phyloP scores from a whole-genome alignment of 92 coral and sea anemone genomes.

The Bergia puertoricense region DNA sequence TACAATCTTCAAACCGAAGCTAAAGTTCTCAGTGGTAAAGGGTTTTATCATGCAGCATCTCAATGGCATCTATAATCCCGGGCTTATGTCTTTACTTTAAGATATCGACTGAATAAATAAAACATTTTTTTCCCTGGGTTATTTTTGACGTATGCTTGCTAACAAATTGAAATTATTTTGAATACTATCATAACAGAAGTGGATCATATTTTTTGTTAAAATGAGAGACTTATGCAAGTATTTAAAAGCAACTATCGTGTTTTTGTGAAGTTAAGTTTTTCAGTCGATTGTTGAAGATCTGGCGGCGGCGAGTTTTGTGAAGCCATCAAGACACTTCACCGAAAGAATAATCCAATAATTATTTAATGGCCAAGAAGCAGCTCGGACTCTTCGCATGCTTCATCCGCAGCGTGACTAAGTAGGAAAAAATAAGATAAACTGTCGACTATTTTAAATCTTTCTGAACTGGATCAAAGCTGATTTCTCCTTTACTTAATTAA shows the following conservation, averaged over 20 bases:
- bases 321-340: background rate
- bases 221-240: background rate
- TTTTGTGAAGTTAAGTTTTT: background rate
- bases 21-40: background rate
- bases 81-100: background rate
- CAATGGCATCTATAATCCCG: background rate
- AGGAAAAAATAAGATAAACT: background rate
- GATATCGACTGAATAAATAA: background rate
- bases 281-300: background rate
- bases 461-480: slow-evolving; percentile 27
- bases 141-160: background rate
- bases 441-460: slow-evolving; percentile 4
- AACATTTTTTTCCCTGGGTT: background rate
- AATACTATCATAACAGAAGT: no score
- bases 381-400: background rate
- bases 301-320: slow-evolving; percentile 34
- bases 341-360: slow-evolving; percentile 25
- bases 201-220: background rate
- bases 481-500: background rate
- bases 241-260: background rate
- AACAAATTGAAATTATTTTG: no score
- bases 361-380: slow-evolving; percentile 11
- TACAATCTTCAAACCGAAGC: background rate
- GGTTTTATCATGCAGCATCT: background rate
- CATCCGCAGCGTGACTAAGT: background rate